Conservation (phyloP, 2,888 invertebrate genomes). For the Mactromeris polynyma region DNA sequence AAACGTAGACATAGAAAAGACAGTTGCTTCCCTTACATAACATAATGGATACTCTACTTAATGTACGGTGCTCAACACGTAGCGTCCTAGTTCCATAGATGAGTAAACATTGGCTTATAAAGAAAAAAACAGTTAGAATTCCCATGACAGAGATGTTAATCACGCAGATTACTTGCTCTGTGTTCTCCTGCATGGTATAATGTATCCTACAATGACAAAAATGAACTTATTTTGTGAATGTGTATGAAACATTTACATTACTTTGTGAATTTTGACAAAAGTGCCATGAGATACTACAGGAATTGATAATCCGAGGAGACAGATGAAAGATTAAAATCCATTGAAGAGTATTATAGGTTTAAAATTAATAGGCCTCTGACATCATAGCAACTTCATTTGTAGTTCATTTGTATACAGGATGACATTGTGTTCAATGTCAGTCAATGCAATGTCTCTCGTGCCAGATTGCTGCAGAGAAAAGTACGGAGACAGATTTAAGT, state of each 20-base stretch:
- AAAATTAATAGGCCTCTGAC: background rate
- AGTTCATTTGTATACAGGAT: background rate
- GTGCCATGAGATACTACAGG: background rate
- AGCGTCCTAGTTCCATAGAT: too few relatives aligned
- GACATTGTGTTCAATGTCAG: background rate
- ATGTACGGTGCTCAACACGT: too few relatives aligned
- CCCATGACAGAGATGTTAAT: too few relatives aligned
- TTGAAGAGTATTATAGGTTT: background rate
- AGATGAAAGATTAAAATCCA: background rate
- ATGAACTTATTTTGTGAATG: background rate
- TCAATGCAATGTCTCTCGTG: background rate
- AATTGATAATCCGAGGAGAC: background rate
- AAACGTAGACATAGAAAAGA: background rate
- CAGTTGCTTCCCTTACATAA: background rate
- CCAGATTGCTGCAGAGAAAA: background rate
- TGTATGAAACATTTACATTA: background rate
- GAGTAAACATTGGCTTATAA: too few relatives aligned
- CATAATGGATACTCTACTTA: background rate
- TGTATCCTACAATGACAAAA: too few relatives aligned
- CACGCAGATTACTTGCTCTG: too few relatives aligned
- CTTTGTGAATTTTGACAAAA: background rate
- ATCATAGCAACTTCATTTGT: background rate
- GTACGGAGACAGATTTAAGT: background rate
- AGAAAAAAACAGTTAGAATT: too few relatives aligned
- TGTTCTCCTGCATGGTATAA: too few relatives aligned